Evolutionary conservation across 2,797 vertebrate genomes (phyloP).

Genomic region (Pteronotus mesoamericanus): DNA sequence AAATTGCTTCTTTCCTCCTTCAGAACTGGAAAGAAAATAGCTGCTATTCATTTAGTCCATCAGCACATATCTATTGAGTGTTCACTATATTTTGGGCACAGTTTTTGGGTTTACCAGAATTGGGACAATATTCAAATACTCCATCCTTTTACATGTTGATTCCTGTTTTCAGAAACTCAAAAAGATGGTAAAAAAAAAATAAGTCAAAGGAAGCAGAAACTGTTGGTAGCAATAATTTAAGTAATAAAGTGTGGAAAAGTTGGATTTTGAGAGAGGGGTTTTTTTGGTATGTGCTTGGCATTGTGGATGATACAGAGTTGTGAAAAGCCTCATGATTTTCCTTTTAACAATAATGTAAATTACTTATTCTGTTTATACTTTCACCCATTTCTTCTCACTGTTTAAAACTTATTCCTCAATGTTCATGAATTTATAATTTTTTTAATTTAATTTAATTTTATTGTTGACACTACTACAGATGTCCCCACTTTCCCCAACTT

Average conservation of each 20-base stretch:
- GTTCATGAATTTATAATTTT: background rate
- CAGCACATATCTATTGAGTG: background rate
- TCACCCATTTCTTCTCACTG: background rate
- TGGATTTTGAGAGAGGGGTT: background rate
- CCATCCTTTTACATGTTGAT: background rate
- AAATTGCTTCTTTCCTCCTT: background rate
- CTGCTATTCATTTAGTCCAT: background rate
- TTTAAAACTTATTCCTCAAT: background rate
- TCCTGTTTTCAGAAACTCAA: background rate
- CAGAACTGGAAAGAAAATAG: background rate
- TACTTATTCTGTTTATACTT: background rate
- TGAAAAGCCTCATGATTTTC: background rate
- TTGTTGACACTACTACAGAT: background rate
- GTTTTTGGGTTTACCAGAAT: background rate
- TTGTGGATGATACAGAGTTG: background rate
- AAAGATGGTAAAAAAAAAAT: background rate
- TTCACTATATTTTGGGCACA: background rate
- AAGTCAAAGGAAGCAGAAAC: background rate
- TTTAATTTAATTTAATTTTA: background rate
- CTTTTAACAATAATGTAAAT: background rate
- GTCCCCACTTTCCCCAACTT: background rate
- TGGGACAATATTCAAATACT: background rate
- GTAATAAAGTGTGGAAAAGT: background rate
- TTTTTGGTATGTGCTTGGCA: background rate
- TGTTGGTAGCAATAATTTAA: background rate